Base-by-base conservation (phyloP, 2,888 invertebrate genomes). In the Phrixothrix hirtus region DNA sequence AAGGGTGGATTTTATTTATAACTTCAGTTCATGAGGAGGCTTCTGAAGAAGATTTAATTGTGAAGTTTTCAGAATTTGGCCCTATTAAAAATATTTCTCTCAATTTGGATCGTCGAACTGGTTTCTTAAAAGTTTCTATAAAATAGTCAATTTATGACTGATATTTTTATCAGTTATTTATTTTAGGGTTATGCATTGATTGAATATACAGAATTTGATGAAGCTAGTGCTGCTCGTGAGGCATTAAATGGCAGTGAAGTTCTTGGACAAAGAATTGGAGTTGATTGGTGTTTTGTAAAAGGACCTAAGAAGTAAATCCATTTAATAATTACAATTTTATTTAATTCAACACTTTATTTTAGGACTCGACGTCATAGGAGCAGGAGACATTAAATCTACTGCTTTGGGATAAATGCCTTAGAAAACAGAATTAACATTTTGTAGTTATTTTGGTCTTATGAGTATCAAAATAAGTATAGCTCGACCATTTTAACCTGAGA, bases 1-100 rank as follows among this genome's bases (percentile, higher is more conserved):
- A 99, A 79, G 99, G 99, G 4, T 99, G 99, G 99, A 99, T 99
- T 63, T 79, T 99, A 52, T 99, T 99, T 76, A 93, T 99, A 14
- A 97, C 96, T 59, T 94, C 95, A 56, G 95, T 99, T 1, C 96
- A 99, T 72, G 99, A 99, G 75, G 99, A 99, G 75, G 97, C 98
- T 0, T 95, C 95, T 64, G 99, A 99, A 74, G 99, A 99, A 69
- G 98, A 99, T 73, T 89, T 99, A 56, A 91, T 91, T 74, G 96
- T 98, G 64, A 95, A 95, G 70, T 99, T 99, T 79, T 90, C 93
- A 3, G 99, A 99, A 70, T 97, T 86, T 78, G 99, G 99, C 0
- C 92, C 92, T 67, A 98, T 99, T 29, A 98, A 98, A 76, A 99
- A 99, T 75, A 86, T 99, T 29, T 95, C 98, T 71, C 80, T 99